phyloP scores from a whole-genome alignment of 2,797 vertebrate genomes.

The Oreonectes daqikongensis region DNA sequence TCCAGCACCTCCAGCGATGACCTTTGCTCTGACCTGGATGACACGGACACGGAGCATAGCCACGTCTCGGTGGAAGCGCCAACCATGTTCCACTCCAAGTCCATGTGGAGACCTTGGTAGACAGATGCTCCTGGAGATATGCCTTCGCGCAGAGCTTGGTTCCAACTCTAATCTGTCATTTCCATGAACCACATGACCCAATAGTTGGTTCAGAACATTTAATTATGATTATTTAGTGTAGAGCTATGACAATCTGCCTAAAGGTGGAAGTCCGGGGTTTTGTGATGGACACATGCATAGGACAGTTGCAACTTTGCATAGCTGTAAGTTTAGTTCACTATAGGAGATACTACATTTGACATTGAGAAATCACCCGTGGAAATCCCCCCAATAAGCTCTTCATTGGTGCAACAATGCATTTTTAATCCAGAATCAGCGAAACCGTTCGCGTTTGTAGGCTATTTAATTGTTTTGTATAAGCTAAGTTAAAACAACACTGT shows the following conservation, averaged over 20 bases:
- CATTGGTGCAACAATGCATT: constrained; percentile 41
- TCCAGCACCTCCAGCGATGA: constrained; percentile 71
- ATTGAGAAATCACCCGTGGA: constrained; percentile 19
- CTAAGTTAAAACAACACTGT: constrained; percentile 52
- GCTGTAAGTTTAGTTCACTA: neutral
- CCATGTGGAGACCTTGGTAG: constrained; percentile 95
- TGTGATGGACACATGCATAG: neutral
- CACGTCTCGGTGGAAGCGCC: constrained; percentile 68
- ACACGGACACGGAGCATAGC: constrained; percentile 72
- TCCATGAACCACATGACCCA: too few species aligned
- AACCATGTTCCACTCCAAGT: constrained; percentile 65
- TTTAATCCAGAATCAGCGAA: constrained; percentile 30
- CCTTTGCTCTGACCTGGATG: constrained; percentile 76
- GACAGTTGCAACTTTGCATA: neutral
- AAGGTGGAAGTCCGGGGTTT: neutral
- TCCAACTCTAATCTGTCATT: too few species aligned
- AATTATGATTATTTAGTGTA: neutral
- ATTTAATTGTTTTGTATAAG: constrained; percentile 55
- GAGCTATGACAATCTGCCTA: neutral
- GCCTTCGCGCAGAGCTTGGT: too few species aligned
- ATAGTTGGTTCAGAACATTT: neutral
- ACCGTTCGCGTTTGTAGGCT: constrained; percentile 30
- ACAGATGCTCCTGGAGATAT: neutral
- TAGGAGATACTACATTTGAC: neutral
- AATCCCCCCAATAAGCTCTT: constrained; percentile 56